Evolutionary conservation across 2,888 invertebrate species (phyloP).

Genomic region (Drosophila macrothrix): DNA sequence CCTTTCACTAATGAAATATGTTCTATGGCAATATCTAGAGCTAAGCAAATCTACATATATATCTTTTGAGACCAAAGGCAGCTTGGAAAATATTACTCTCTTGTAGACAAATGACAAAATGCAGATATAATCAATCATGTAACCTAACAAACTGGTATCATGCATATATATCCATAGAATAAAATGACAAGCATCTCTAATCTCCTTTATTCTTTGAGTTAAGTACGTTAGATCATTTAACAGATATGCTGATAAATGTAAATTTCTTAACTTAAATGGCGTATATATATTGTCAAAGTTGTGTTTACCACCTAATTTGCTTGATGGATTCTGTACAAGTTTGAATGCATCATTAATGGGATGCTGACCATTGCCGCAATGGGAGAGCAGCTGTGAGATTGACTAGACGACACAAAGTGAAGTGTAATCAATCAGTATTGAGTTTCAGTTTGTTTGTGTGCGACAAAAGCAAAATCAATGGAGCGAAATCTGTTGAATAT

Average conservation of each 20-base stretch:
- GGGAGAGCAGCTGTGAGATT: conserved; percentile 40
- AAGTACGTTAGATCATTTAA: too few relatives aligned
- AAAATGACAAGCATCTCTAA: not conserved
- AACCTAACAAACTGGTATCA: not conserved
- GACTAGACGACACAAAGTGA: conserved; percentile 28
- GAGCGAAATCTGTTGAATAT: not conserved
- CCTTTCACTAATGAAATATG: not conserved
- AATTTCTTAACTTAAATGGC: not conserved
- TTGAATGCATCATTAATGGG: not conserved
- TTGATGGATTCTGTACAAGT: not conserved
- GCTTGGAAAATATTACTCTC: too few relatives aligned
- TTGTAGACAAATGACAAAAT: too few relatives aligned
- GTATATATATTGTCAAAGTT: not conserved
- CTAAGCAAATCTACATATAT: not conserved
- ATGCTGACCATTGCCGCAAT: not conserved
- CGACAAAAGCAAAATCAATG: conserved; percentile 6
- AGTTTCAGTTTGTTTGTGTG: conserved; percentile 15
- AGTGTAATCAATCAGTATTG: conserved; percentile 62
- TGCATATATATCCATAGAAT: not conserved
- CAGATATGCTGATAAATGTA: not conserved
- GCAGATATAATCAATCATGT: not conserved
- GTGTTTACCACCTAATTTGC: not conserved
- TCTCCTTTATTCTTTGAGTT: not conserved
- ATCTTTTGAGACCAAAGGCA: too few relatives aligned
- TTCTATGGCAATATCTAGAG: not conserved